Evolutionary conservation across 2,797 vertebrate species (phyloP).

Genomic region (Pteropus rufus): DNA sequence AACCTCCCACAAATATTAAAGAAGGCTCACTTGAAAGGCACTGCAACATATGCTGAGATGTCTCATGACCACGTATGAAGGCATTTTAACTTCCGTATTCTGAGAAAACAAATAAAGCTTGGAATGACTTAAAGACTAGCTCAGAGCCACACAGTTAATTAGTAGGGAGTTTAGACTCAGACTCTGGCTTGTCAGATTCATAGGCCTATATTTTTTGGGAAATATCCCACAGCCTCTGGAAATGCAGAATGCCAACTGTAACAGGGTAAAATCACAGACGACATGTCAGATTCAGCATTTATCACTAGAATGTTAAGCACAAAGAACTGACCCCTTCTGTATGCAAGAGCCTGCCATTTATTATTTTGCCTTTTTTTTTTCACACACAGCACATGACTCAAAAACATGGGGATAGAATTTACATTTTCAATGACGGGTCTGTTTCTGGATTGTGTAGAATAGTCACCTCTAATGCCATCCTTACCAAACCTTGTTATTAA

Average conservation of each 20-base stretch:
- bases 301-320: not conserved
- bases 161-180: not conserved
- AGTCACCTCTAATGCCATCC: not conserved
- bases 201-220: not conserved
- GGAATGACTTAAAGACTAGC: not conserved
- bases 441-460: not conserved
- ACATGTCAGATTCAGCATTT: not conserved
- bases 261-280: not conserved
- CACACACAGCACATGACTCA: not conserved
- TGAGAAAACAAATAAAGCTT: not conserved
- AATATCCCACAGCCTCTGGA: not conserved
- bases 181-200: not conserved
- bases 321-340: not conserved
- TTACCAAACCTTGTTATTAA: not conserved
- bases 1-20: not conserved
- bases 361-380: not conserved
- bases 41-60: not conserved
- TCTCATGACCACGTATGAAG: not conserved
- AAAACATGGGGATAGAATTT: not conserved
- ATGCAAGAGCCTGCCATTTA: not conserved
- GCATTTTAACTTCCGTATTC: not conserved
- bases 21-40: not conserved
- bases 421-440: not conserved
- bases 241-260: not conserved
- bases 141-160: not conserved